A percentile compares a stretch with the other conserved stretches of the same genome.
phyloP scores from a whole-genome alignment of 2,113 vertebrate genomes.

The Ptyas mucosa region DNA sequence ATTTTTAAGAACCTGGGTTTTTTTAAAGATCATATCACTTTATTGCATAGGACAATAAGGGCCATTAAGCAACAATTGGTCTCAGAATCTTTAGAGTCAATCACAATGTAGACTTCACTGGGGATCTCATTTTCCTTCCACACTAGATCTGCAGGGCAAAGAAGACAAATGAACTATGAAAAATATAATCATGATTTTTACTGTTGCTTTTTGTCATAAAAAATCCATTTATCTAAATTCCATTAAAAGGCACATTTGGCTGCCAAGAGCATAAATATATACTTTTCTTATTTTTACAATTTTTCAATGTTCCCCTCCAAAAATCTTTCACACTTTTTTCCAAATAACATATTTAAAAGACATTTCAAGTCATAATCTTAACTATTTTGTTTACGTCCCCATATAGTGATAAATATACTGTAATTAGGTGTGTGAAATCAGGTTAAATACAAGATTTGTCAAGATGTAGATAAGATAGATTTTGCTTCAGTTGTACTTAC shows the following conservation, averaged over 20 bases:
- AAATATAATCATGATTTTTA: slow-evolving; percentile 77
- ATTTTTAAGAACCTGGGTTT: slow-evolving; percentile 67
- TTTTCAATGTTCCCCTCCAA: slow-evolving; percentile 59
- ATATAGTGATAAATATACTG: slow-evolving; percentile 44
- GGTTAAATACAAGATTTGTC: background rate
- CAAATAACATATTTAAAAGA: slow-evolving; percentile 52
- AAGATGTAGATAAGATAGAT: background rate
- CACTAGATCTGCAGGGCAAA: slow-evolving; percentile 77
- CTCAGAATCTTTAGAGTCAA: slow-evolving; percentile 73
- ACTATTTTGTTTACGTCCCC: slow-evolving; percentile 33
- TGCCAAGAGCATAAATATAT: slow-evolving; percentile 71
- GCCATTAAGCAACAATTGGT: slow-evolving; percentile 84
- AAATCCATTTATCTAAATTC: slow-evolving; percentile 76
- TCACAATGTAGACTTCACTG: slow-evolving; percentile 71
- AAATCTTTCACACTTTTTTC: slow-evolving; percentile 48
- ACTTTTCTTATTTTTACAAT: slow-evolving; percentile 66
- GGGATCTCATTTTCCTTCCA: slow-evolving; percentile 73
- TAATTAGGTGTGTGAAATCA: slow-evolving; percentile 46
- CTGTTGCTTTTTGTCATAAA: slow-evolving; percentile 70
- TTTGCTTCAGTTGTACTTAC: background rate
- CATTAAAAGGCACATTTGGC: slow-evolving; percentile 72
- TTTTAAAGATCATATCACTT: slow-evolving; percentile 74
- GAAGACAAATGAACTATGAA: slow-evolving; percentile 79
- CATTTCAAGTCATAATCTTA: slow-evolving; percentile 38
- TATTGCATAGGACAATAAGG: slow-evolving; percentile 78